Conservation (phyloP, 2,888 invertebrate species). For the Acrobeloides nanus region DNA sequence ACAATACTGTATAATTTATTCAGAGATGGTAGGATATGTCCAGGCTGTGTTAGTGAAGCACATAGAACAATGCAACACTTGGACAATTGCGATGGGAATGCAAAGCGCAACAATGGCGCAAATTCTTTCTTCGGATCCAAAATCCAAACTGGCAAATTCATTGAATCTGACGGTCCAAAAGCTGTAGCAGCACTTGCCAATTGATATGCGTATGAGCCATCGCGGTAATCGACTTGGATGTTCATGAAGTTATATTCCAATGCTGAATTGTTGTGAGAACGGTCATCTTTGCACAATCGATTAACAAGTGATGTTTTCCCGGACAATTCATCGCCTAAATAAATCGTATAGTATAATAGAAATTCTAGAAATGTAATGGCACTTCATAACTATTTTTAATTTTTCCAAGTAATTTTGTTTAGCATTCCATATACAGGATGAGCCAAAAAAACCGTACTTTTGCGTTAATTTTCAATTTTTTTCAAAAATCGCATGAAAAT, state of each 20-base stretch:
- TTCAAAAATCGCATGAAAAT: no score
- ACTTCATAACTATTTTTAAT: not conserved
- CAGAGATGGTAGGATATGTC: conserved; percentile 30
- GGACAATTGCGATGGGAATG: conserved; percentile 34
- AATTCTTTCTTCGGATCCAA: conserved; percentile 42
- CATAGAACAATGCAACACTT: conserved; percentile 36
- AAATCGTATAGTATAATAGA: not conserved
- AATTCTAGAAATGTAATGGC: no score
- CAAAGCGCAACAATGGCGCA: conserved; percentile 35
- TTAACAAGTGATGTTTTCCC: conserved; percentile 46
- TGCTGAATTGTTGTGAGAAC: conserved; percentile 27
- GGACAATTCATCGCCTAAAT: conserved; percentile 33
- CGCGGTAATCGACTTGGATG: conserved; percentile 43
- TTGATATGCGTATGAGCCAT: conserved; percentile 48
- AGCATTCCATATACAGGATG: conserved; percentile 2
- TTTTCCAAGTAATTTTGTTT: not conserved
- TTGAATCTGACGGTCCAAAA: conserved; percentile 39
- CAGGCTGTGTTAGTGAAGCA: conserved; percentile 44
- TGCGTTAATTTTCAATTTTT: no score
- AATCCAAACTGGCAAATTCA: conserved; percentile 38
- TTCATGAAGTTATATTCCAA: conserved; percentile 45
- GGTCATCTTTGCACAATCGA: conserved; percentile 29
- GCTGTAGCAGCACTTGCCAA: conserved; percentile 36
- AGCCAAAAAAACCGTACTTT: conserved; percentile 10
- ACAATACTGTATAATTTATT: conserved; percentile 41